A percentile compares a stretch with the other conserved stretches of the same genome.
phyloP scores from a whole-genome alignment of 2,797 vertebrate species.

The Periophthalmus magnuspinnatus region DNA sequence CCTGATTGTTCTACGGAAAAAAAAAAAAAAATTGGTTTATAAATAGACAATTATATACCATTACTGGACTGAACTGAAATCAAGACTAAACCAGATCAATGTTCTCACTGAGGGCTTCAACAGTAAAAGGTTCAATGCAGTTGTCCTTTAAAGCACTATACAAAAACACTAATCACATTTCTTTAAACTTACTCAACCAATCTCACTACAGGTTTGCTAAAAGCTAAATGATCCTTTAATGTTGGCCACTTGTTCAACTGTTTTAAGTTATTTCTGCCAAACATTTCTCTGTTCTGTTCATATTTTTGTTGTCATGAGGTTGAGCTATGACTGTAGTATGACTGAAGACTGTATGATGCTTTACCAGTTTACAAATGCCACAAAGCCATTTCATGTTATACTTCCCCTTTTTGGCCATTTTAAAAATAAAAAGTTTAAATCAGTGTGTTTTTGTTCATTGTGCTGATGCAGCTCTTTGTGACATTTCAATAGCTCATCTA shows the following conservation, averaged over 20 bases:
- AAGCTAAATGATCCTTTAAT: not conserved
- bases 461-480: not conserved
- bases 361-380: constrained; percentile 29
- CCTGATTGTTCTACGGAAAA: not conserved
- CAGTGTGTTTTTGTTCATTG: not conserved
- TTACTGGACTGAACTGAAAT: not conserved
- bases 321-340: constrained; percentile 22
- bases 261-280: constrained; percentile 5
- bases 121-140: not conserved
- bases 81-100: not conserved
- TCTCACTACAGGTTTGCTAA: not conserved
- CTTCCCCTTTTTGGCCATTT: constrained; percentile 80
- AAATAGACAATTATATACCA: not conserved
- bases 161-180: not conserved
- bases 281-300: constrained; percentile 23
- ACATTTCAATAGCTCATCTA: too few species aligned
- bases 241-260: not conserved
- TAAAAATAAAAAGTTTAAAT: constrained; percentile 54
- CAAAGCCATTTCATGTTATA: constrained; percentile 46
- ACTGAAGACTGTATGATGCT: constrained; percentile 18
- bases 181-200: not conserved
- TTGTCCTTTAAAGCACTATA: not conserved
- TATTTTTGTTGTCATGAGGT: constrained; percentile 21
- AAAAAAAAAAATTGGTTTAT: not conserved
- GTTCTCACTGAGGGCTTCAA: not conserved